These are phyloP conservation scores for Sinonovacula constricta DNA, from an alignment of 1,140 invertebrate species.

Conservation along the genomic window DNA sequence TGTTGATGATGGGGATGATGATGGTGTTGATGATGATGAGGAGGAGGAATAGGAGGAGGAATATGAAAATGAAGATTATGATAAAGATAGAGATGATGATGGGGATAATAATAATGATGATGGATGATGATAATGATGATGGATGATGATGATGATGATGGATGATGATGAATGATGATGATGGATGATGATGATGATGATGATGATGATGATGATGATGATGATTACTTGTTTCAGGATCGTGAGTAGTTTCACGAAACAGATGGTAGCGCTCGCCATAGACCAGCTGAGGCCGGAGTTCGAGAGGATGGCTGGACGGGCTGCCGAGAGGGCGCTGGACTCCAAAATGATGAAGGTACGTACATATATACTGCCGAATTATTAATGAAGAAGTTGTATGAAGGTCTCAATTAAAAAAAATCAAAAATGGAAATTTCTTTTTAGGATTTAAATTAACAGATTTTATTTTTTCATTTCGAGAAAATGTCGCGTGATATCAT, in stretches of 20 bases:
- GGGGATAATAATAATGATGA: neutral
- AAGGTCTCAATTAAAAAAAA: too few relatives aligned
- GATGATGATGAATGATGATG: too few relatives aligned
- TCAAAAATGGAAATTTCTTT: too few relatives aligned
- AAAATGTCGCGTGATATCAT: too few relatives aligned
- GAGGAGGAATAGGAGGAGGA: too few relatives aligned
- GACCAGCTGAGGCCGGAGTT: slow-evolving; percentile 63
- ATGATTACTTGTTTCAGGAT: slow-evolving; percentile 26
- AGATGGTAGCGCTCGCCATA: slow-evolving; percentile 61
- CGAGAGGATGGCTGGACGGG: slow-evolving; percentile 56
- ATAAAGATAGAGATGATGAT: neutral
- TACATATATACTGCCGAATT: too few relatives aligned
- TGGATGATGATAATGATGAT: too few relatives aligned
- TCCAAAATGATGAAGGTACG: slow-evolving; percentile 55
- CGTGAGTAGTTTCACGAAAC: slow-evolving; percentile 63
- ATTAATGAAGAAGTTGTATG: too few relatives aligned
- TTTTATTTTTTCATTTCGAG: too few relatives aligned
- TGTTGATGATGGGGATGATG: neutral
- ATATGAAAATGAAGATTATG: too few relatives aligned
- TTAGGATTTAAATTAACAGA: too few relatives aligned
- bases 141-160: neutral
- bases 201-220: too few relatives aligned
- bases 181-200: neutral
- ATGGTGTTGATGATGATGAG: neutral
- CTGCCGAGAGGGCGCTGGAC: slow-evolving; percentile 59